phyloP scores from a whole-genome alignment of 2,888 invertebrate species.

The Lycocerus yunnanus region DNA sequence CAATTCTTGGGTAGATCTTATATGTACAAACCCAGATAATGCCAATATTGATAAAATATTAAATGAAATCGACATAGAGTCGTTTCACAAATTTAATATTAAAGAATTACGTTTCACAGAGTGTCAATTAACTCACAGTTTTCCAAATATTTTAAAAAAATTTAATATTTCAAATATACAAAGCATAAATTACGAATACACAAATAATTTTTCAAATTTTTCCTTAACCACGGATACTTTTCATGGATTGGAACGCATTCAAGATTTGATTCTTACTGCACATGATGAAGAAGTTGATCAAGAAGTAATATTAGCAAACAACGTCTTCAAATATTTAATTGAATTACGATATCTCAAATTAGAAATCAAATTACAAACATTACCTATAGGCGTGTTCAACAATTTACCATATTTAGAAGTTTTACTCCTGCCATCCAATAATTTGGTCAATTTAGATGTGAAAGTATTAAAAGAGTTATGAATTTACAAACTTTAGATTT shows the following conservation, averaged over 20 bases:
- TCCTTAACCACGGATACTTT: neutral
- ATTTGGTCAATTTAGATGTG: conserved; percentile 37
- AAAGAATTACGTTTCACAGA: neutral
- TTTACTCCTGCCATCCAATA: conserved; percentile 42
- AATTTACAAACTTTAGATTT: conserved; percentile 46
- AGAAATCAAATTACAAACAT: conserved; percentile 37
- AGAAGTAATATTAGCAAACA: neutral
- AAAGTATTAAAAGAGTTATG: conserved; percentile 38
- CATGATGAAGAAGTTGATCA: neutral
- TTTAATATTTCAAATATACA: neutral
- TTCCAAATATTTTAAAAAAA: neutral
- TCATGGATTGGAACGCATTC: neutral
- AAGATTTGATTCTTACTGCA: neutral
- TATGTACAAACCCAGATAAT: neutral
- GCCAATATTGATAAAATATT: neutral
- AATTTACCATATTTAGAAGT: conserved; percentile 34
- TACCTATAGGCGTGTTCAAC: conserved; percentile 35
- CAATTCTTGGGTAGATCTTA: neutral
- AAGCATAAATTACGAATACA: neutral
- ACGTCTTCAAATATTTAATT: conserved; percentile 21
- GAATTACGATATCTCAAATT: conserved; percentile 38
- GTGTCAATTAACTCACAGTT: neutral
- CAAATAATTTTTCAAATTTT: neutral
- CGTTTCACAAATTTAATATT: neutral
- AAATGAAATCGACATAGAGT: neutral